These are phyloP conservation scores for Anthrax anthrax DNA, from an alignment of 2,888 invertebrate genomes.

Conservation along the genomic window DNA sequence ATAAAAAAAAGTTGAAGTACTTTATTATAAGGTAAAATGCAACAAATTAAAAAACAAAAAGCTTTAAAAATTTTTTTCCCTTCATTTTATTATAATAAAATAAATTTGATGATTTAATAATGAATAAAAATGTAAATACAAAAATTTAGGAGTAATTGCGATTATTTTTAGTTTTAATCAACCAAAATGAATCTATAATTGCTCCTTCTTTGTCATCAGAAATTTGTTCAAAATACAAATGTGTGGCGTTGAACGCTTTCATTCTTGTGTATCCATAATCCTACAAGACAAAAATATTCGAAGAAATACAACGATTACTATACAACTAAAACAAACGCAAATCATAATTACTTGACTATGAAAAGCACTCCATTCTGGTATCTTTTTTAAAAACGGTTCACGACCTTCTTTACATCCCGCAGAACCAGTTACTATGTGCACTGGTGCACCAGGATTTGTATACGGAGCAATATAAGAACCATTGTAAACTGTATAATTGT, in stretches of 20 bases:
- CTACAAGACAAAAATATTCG: slow-evolving; percentile 5
- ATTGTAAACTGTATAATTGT: slow-evolving; percentile 60
- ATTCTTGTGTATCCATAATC: slow-evolving; percentile 91
- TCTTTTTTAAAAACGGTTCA: slow-evolving; percentile 49
- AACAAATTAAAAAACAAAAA: no score
- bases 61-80: no score
- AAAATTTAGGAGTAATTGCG: no score
- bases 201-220: slow-evolving; percentile 54
- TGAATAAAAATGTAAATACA: no score
- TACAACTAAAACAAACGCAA: slow-evolving; percentile 7
- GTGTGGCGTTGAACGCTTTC: slow-evolving; percentile 63
- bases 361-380: slow-evolving; percentile 68
- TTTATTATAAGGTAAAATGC: no score
- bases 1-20: no score
- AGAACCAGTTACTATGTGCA: slow-evolving; percentile 81
- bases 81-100: no score
- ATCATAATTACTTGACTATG: slow-evolving; percentile 40
- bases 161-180: slow-evolving; percentile 36
- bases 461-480: slow-evolving; percentile 41
- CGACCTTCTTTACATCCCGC: slow-evolving; percentile 76
- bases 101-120: no score
- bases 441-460: slow-evolving; percentile 58
- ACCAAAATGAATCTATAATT: slow-evolving; percentile 53
- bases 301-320: background rate
- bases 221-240: slow-evolving; percentile 80